phyloP scores from a whole-genome alignment of 1,140 invertebrate genomes.

The Neoseiulus cucumeris region DNA sequence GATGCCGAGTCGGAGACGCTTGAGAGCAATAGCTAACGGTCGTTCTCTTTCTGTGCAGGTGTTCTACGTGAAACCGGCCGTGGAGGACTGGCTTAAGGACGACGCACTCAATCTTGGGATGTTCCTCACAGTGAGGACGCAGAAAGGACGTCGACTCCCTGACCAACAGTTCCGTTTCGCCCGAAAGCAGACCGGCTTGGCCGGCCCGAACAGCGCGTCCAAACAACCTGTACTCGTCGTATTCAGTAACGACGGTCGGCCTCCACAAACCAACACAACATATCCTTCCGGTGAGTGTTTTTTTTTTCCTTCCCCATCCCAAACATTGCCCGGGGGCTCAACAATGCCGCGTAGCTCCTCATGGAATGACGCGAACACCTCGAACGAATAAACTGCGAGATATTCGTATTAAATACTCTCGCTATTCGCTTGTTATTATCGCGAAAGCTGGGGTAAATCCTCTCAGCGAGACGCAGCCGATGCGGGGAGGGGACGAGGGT shows the following conservation, averaged over 20 bases:
- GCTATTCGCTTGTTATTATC: too few relatives aligned
- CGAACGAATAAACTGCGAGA: too few relatives aligned
- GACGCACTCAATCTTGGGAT: slow-evolving; percentile 23
- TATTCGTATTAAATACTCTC: too few relatives aligned
- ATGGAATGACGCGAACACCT: too few relatives aligned
- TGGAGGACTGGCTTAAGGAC: slow-evolving; percentile 30
- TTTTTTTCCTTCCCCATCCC: neutral
- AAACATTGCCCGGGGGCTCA: too few relatives aligned
- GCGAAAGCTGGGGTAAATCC: too few relatives aligned
- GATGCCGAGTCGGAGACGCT: too few relatives aligned
- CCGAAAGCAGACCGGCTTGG: neutral
- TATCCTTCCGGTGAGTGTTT: neutral
- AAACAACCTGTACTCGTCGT: slow-evolving; percentile 30
- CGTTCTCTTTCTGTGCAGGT: slow-evolving; percentile 24
- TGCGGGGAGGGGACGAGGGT: too few relatives aligned
- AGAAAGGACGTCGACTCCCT: neutral
- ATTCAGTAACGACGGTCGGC: slow-evolving; percentile 26
- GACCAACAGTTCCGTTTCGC: slow-evolving; percentile 7
- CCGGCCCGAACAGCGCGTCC: slow-evolving; percentile 21
- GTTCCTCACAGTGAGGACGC: slow-evolving; percentile 17
- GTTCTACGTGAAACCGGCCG: slow-evolving; percentile 32
- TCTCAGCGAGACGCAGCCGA: too few relatives aligned
- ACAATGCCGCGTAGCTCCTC: too few relatives aligned
- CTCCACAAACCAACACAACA: neutral
- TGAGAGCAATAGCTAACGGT: neutral